Base-by-base conservation (phyloP, 2,888 invertebrate species). In the Micropterix aruncella region DNA sequence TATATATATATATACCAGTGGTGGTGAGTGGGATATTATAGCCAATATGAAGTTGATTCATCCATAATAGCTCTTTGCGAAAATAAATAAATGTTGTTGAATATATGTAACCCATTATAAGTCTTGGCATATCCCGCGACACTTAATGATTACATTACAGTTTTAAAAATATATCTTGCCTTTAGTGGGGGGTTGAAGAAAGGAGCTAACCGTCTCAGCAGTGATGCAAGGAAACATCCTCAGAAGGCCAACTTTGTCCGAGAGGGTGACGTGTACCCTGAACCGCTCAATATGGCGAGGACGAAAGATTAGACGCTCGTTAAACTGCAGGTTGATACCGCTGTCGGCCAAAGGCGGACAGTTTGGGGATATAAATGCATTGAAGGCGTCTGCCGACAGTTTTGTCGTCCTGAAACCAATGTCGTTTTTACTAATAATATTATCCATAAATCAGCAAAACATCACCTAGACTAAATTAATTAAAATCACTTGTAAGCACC, bases 141-240 rank as follows among this genome's bases (percentile, higher is more conserved):
- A n/a, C n/a, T n/a, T n/a, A n/a, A n/a, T n/a, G n/a, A n/a, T n/a
- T n/a, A n/a, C n/a, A n/a, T n/a, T n/a, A n/a, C n/a, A n/a, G n/a
- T n/a, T n/a, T n/a, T n/a, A n/a, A n/a, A n/a, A n/a, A n/a, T n/a
- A n/a, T n/a, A n/a, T n/a, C 48, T 48, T 56, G 70, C 70, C 78
- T 53, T 71, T 66, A 47, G 84, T 83, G 12, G 92, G 86, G 2
- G 88, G 80, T 51, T 83, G 76, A 36, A 84, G 63, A 56, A 84
- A 83, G 0, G 83, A 79, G 50, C 63, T 71, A 2, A 88, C 73
- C 16, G 90, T 84, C 37, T 83, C 78, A 1, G 76, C 69, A 7
- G 89, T 87, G 55, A 97, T 92, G 50, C 92, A 90, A 0, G 96
- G 96, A 58, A 94, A 96, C 53, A 96, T 75, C 12, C 91, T 74